A percentile compares a stretch with the other conserved stretches of the same genome.
Evolutionary conservation across 2,888 invertebrate species (phyloP).

Genomic region (Cantharis lateralis): DNA sequence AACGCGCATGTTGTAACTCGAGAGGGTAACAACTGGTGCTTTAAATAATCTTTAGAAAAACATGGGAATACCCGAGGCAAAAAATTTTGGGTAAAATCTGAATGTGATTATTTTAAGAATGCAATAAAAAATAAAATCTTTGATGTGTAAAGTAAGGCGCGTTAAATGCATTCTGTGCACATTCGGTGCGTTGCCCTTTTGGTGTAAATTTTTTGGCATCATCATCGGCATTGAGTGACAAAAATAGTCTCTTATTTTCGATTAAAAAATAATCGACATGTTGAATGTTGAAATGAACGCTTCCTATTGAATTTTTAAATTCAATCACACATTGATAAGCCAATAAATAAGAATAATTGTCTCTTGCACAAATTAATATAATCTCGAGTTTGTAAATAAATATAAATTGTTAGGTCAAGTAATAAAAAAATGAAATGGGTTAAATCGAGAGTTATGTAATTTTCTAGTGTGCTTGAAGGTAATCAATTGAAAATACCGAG

Average conservation of each 20-base stretch:
- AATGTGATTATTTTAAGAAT: background rate
- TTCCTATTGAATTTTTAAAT: background rate
- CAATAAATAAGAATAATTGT: background rate
- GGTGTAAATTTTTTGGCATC: constrained; percentile 38
- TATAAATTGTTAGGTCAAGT: background rate
- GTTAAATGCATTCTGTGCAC: constrained; percentile 5
- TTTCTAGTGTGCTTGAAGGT: background rate
- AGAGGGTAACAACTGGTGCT: background rate
- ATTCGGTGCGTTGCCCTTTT: constrained; percentile 9
- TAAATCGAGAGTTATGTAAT: background rate
- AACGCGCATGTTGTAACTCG: background rate
- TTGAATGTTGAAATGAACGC: constrained; percentile 1
- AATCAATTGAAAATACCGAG: background rate
- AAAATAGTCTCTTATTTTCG: constrained; percentile 25
- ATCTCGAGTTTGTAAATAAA: background rate
- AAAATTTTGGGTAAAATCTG: background rate
- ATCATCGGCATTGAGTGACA: constrained; percentile 35
- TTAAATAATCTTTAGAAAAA: background rate
- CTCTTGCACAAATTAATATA: background rate
- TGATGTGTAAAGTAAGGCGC: background rate
- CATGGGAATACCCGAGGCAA: background rate
- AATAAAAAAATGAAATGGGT: background rate
- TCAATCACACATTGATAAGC: background rate
- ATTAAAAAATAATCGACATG: constrained; percentile 2
- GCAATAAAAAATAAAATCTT: background rate